These are phyloP conservation scores for Ptilonorhynchus violaceus DNA, from an alignment of 2,113 vertebrate species.

Conservation along the genomic window DNA sequence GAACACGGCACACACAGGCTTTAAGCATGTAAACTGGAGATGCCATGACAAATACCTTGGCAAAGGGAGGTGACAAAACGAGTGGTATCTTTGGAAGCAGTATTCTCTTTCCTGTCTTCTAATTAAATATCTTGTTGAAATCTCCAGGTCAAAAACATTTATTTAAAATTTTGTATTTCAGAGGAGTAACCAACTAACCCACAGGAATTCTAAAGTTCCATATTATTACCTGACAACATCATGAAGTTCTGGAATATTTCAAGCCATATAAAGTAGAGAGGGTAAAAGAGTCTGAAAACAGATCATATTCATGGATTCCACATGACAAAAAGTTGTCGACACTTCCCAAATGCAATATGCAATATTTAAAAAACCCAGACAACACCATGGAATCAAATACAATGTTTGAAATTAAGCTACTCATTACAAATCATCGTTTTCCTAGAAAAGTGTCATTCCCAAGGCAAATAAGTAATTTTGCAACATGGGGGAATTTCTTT, in stretches of 20 bases:
- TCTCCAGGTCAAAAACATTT: background rate
- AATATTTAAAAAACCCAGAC: background rate
- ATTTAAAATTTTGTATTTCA: background rate
- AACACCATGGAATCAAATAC: background rate
- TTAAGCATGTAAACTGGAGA: background rate
- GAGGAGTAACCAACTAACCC: background rate
- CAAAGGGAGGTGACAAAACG: background rate
- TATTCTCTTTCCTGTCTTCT: background rate
- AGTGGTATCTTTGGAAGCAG: background rate
- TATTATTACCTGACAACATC: background rate
- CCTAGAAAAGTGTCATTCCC: background rate
- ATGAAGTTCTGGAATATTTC: background rate
- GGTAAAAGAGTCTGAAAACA: background rate
- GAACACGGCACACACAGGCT: background rate
- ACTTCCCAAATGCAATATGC: background rate
- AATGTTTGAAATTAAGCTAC: background rate
- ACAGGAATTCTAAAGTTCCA: background rate
- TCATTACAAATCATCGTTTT: background rate
- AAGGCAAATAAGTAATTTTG: background rate
- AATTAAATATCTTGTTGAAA: background rate
- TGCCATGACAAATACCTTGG: background rate
- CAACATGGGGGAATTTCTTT: background rate
- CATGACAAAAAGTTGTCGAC: background rate
- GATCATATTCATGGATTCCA: background rate
- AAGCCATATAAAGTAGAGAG: background rate